Evolutionary conservation across 2,113 vertebrate genomes (phyloP).

Genomic region (Stigmatopora nigra): DNA sequence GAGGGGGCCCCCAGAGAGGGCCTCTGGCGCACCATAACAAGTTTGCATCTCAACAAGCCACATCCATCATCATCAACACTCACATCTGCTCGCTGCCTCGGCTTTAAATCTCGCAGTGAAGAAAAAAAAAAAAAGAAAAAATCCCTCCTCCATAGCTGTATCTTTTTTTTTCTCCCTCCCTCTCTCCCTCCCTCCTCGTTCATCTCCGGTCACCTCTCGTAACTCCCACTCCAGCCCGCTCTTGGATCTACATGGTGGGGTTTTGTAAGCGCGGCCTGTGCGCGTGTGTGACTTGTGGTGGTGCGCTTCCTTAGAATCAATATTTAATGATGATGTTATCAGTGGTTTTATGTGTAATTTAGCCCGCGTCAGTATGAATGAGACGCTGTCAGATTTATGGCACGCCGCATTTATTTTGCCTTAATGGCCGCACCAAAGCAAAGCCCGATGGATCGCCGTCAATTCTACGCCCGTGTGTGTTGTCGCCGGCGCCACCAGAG

Average conservation of each 20-base stretch:
- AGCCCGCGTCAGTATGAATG: slow-evolving; percentile 65
- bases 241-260: slow-evolving; percentile 19
- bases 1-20: no score
- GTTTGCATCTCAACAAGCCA: slow-evolving; percentile 68
- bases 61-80: slow-evolving; percentile 75
- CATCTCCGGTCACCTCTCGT: slow-evolving; percentile 26
- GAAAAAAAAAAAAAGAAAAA: neutral
- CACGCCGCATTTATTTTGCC: slow-evolving; percentile 61
- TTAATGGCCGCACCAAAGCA: slow-evolving; percentile 52
- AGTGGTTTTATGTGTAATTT: slow-evolving; percentile 69
- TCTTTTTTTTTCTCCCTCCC: no score
- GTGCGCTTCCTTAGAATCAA: slow-evolving; percentile 60
- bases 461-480: slow-evolving; percentile 25
- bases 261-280: slow-evolving; percentile 7
- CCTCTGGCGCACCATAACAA: slow-evolving; percentile 70
- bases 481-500: no score
- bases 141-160: slow-evolving; percentile 19
- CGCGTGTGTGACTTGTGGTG: slow-evolving; percentile 20
- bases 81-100: slow-evolving; percentile 75
- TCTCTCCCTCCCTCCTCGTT: slow-evolving; percentile 16
- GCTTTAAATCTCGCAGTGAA: slow-evolving; percentile 63
- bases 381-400: slow-evolving; percentile 64
- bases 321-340: slow-evolving; percentile 73
- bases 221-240: slow-evolving; percentile 5
- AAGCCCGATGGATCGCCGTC: slow-evolving; percentile 50